Conservation (phyloP, 2,113 vertebrate genomes). For the Tympanuchus pallidicinctus region DNA sequence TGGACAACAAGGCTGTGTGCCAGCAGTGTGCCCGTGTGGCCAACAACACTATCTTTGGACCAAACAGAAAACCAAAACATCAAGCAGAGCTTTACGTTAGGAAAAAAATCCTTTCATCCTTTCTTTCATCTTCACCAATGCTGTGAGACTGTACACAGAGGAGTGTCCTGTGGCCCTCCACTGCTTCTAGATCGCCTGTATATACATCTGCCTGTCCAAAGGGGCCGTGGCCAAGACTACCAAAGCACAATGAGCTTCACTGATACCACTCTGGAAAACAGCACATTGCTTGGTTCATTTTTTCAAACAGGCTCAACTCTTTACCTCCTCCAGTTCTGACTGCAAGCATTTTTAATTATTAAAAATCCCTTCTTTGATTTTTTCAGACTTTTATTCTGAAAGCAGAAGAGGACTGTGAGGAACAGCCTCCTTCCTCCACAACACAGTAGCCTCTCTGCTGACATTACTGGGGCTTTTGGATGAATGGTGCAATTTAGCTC, state of each 20-base stretch:
- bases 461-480: not conserved
- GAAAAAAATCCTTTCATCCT: not conserved
- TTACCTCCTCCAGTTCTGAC: not conserved
- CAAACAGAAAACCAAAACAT: not conserved
- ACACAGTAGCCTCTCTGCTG: not conserved
- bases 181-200: not conserved
- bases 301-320: not conserved
- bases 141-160: not conserved
- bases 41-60: not conserved
- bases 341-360: not conserved
- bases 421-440: not conserved
- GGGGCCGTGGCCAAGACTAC: not conserved
- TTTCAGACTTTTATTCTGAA: not conserved
- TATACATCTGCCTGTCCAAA: not conserved
- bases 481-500: conserved; percentile 9
- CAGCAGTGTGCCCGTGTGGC: no score
- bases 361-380: not conserved
- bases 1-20: no score
- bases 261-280: not conserved
- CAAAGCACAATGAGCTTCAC: not conserved
- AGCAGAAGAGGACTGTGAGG: not conserved
- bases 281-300: not conserved
- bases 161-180: not conserved
- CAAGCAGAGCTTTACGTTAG: not conserved
- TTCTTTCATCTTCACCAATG: not conserved